Evolutionary conservation across 2,888 invertebrate genomes (phyloP), one percentile per base, ranked within the genome.

Genomic region (Andrena fulva): DNA sequence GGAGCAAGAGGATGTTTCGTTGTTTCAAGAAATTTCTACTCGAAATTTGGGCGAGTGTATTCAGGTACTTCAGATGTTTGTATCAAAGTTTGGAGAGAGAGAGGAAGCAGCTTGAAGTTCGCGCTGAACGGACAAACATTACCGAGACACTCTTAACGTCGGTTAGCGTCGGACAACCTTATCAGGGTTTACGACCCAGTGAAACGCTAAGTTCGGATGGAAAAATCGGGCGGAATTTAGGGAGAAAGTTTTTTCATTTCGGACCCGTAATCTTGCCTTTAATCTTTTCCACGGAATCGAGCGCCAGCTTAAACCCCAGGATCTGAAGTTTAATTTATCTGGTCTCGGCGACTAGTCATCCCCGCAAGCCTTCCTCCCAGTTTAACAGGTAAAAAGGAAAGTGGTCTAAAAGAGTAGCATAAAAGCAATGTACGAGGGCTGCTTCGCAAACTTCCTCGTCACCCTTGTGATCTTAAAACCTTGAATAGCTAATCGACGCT

Each of bases 201-300:
- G 66, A 74, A 77, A 35, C 33, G 29, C 42, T n/a, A 8, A 33
- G 29, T n/a, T 59, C n/a, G 6, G 33, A 35, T 8, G 7, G 42
- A 29, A 48, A 76, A 20, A 31, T 42, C 56, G 59, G 35, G 7
- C 56, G 20, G 35, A 60, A 60, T 77, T 75, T 77, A 66, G 75
- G 33, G 10, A 42, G 35, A 66, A 75, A 75, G 75, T 77, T 66
- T 66, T 74, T 75, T 77, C 75, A 66, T 77, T 75, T 66, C 66
- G 50, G 20, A 20, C 75, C 2, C 4, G 64, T 50, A 77, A 75
- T 75, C 75, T 59, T 60, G 10, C 10, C 27, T 56, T 56, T 20
- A 27, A 77, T 77, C 48, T 62, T 48, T 29, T 27, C 24, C 29
- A 27, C 24, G 56, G 27, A 72, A 63, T 63, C 48, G 20, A 71